A percentile compares a stretch with the other conserved stretches of the same genome.
Evolutionary conservation across 2,888 invertebrate genomes (phyloP).

Genomic region (Plagodis dolabraria): DNA sequence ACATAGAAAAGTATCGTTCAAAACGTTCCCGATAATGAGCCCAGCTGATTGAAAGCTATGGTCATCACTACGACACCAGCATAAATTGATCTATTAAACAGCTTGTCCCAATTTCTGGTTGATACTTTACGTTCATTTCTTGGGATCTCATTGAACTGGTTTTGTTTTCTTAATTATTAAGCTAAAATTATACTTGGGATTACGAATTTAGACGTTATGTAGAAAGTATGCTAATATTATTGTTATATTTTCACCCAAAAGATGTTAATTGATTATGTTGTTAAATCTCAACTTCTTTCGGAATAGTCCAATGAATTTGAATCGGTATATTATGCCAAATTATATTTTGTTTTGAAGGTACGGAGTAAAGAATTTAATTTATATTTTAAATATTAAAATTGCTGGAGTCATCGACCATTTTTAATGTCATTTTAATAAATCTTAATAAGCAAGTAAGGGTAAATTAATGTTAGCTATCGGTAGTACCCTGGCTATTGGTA

Average conservation of each 20-base stretch:
- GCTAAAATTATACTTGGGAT: slow-evolving; percentile 23
- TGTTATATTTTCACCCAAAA: slow-evolving; percentile 25
- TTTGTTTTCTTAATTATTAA: slow-evolving; percentile 22
- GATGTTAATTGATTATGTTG: slow-evolving; percentile 26
- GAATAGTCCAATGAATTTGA: slow-evolving; percentile 24
- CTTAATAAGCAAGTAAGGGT: no score
- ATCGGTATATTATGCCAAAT: slow-evolving; percentile 22
- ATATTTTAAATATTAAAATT: background rate
- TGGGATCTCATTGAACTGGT: slow-evolving; percentile 25
- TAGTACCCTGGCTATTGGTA: no score
- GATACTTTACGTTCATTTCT: slow-evolving; percentile 8
- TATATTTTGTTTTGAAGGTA: slow-evolving; percentile 7
- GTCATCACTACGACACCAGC: slow-evolving; percentile 40
- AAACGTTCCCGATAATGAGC: slow-evolving; percentile 55
- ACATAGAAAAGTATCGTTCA: slow-evolving; percentile 45
- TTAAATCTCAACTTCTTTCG: slow-evolving; percentile 16
- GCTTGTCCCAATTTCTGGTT: slow-evolving; percentile 8
- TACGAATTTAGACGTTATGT: slow-evolving; percentile 28
- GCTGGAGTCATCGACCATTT: background rate
- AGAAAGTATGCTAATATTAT: slow-evolving; percentile 25
- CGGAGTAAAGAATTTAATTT: background rate
- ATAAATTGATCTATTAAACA: slow-evolving; percentile 41
- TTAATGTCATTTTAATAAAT: no score
- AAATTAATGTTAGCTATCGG: no score
- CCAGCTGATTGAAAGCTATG: slow-evolving; percentile 61